Conservation (phyloP, 2,797 vertebrate species). For the Megalops cyprinoides region DNA sequence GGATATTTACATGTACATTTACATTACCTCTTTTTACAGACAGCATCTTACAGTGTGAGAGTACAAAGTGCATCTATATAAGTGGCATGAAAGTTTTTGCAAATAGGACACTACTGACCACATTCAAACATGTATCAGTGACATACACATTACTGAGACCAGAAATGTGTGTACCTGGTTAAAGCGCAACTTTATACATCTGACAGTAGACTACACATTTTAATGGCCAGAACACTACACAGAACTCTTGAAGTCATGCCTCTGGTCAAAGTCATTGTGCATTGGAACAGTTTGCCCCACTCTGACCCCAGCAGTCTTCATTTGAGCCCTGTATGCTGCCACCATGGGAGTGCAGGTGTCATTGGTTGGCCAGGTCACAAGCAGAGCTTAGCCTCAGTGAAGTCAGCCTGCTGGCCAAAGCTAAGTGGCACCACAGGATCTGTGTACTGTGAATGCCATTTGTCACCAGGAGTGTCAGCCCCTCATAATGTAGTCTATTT, state of each 20-base stretch:
- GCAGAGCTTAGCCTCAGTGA: background rate
- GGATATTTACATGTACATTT: no score
- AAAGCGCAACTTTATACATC: no score
- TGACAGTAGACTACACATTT: no score
- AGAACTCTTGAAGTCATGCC: background rate
- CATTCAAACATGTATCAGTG: no score
- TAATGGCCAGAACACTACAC: background rate
- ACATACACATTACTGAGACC: no score
- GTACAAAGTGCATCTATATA: no score
- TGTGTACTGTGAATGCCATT: background rate
- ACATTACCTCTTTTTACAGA: no score
- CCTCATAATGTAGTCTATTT: background rate
- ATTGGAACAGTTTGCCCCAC: no score
- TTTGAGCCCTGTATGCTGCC: background rate
- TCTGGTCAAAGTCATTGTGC: background rate
- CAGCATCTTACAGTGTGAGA: no score
- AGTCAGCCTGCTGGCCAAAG: background rate
- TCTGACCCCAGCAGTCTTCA: background rate
- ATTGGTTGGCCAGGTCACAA: background rate
- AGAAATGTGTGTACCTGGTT: no score
- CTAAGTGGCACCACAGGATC: background rate
- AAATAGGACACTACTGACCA: no score
- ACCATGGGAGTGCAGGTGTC: background rate
- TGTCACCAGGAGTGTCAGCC: conserved; percentile 1
- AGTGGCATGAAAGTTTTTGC: no score